Percentiles rank a stretch among this genome's conserved stretches.
Conservation (phyloP, 2,888 invertebrate genomes). For the Ichneumoninae sp. region DNA sequence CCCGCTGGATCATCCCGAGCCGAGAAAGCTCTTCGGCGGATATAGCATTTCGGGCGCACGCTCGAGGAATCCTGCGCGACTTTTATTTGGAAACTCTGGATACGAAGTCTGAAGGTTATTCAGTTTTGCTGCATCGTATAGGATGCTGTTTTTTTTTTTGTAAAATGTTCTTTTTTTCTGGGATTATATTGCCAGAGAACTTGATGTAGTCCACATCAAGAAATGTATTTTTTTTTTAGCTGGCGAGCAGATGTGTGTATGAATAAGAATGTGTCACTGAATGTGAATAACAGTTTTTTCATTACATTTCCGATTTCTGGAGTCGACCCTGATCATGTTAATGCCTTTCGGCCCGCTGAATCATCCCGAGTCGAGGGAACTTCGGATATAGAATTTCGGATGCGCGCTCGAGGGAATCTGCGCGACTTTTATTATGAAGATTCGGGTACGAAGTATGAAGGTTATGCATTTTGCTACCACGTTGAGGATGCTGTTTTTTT, state of each 20-base stretch:
- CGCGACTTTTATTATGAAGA: conserved; percentile 10
- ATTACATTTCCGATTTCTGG: too few species aligned
- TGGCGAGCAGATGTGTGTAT: too few species aligned
- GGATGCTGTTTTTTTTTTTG: not conserved
- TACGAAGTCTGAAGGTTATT: not conserved
- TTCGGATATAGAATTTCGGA: not conserved
- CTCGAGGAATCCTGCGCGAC: not conserved
- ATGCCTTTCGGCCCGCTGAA: not conserved
- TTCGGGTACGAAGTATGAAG: not conserved
- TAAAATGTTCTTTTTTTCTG: too few species aligned
- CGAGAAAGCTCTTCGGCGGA: conserved; percentile 16
- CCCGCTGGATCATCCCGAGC: conserved; percentile 27
- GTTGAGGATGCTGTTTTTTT: not conserved
- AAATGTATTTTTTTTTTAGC: too few species aligned
- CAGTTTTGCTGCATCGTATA: not conserved
- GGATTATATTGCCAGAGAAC: not conserved
- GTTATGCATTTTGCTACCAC: not conserved
- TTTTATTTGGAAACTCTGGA: conserved; percentile 18
- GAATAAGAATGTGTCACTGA: too few species aligned
- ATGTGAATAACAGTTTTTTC: too few species aligned
- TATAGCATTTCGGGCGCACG: not conserved
- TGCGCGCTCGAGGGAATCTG: not conserved
- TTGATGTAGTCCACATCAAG: too few species aligned
- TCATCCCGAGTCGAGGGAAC: not conserved
- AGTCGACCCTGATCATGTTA: too few species aligned